Percentiles rank a stretch among this genome's conserved stretches.
These are phyloP conservation scores for Bombylius major DNA, from an alignment of 2,888 invertebrate genomes.

Conservation along the genomic window DNA sequence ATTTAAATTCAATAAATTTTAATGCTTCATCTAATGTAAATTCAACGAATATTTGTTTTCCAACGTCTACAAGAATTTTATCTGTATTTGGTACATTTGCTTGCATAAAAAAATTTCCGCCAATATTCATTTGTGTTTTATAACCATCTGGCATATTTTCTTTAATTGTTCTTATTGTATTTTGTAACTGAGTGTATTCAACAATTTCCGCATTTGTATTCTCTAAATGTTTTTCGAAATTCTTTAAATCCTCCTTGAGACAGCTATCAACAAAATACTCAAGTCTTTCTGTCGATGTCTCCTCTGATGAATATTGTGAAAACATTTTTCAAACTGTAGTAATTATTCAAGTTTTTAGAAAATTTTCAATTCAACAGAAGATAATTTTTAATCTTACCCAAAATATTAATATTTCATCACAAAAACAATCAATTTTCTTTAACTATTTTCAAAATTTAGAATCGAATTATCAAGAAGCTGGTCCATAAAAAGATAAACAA, in stretches of 20 bases:
- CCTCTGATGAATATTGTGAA: not conserved
- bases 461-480: too few relatives aligned
- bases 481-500: too few relatives aligned
- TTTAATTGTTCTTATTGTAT: conserved; percentile 51
- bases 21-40: conserved; percentile 58
- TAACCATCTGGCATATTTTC: conserved; percentile 42
- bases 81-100: conserved; percentile 56
- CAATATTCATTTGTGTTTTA: conserved; percentile 64
- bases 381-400: too few relatives aligned
- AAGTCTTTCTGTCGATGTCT: conserved; percentile 17
- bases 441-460: too few relatives aligned
- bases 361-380: too few relatives aligned
- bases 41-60: conserved; percentile 62
- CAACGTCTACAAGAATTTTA: conserved; percentile 57
- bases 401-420: too few relatives aligned
- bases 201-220: conserved; percentile 51
- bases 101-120: conserved; percentile 74
- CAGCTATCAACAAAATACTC: conserved; percentile 70
- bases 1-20: conserved; percentile 54
- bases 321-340: too few relatives aligned
- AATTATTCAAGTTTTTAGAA: too few relatives aligned
- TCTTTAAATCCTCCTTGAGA: conserved; percentile 55
- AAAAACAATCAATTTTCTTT: too few relatives aligned
- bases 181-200: conserved; percentile 61
- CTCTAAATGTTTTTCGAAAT: conserved; percentile 46